Evolutionary conservation across 2,113 vertebrate species (phyloP).

Genomic region (Lepisosteus oculatus): DNA sequence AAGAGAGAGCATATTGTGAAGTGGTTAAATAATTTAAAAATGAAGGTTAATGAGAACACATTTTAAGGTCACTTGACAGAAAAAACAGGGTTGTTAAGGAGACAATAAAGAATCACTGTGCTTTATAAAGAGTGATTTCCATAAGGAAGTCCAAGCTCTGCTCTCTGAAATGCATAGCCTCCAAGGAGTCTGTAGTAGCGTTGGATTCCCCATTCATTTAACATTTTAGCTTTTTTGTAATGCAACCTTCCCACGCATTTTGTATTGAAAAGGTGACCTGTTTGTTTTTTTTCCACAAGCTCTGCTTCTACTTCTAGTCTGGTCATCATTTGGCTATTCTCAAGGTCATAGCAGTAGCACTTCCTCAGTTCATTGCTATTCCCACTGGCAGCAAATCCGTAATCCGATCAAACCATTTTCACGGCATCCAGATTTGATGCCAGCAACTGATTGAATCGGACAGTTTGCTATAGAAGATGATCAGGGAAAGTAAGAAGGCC

Average conservation of each 20-base stretch:
- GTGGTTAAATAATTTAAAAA: constrained; percentile 33
- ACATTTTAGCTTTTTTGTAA: no score
- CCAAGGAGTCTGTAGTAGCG: no score
- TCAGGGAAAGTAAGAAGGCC: background rate
- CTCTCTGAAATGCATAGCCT: no score
- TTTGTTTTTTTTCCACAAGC: no score
- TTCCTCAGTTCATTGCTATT: background rate
- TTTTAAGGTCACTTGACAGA: background rate
- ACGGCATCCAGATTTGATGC: background rate
- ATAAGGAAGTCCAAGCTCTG: no score
- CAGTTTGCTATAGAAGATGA: background rate
- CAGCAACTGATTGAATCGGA: background rate
- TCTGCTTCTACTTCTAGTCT: no score
- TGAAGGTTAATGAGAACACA: constrained; percentile 36
- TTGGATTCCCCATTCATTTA: no score
- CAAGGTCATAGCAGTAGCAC: background rate
- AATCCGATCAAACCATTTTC: constrained; percentile 7
- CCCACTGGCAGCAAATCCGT: background rate
- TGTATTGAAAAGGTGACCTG: no score
- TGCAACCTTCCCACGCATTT: no score
- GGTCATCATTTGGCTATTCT: background rate
- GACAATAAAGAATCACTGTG: no score
- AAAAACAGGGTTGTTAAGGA: no score
- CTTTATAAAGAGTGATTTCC: no score
- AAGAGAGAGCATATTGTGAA: constrained; percentile 26